Evolutionary conservation across 2,113 vertebrate species (phyloP), one percentile per base, ranked within the genome.

Genomic region (Seriola quinqueradiata): DNA sequence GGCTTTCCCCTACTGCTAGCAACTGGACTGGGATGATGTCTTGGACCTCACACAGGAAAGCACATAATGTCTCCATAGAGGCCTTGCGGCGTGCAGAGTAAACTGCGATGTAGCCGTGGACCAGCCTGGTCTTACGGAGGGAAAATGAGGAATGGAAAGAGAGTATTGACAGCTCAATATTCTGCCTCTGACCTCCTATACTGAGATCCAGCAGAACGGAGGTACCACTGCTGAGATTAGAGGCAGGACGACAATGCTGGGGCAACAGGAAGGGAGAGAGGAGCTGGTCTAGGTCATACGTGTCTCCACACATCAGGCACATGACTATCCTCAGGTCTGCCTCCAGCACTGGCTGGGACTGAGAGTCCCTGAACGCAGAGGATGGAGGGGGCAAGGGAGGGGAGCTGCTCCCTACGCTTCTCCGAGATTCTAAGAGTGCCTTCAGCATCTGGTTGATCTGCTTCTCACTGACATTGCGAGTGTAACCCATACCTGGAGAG

Each of bases 301-400:
- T 94, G 70, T 99, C 98, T 8, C 98, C 98, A 70, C 98, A 99
- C 97, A 99, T 98, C 73, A 99, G 82, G 87, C 98, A 99, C 96
- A 97, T 95, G 40, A 97, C 97, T 23, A 99, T 94, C 2, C 97
- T 95, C 2, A 99, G 94, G 28, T 99, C 98, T 0, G 94, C 90
- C 5, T 99, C 98, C 0, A 91, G 90, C 40, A 73, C 58, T 46
- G 92, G 90, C 71, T 94, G 95, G 50, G 92, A 87, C 67, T 94
- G 95, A 88, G 95, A 91, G 9, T 99, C 98, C 90, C 95, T 96
- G 83, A 96, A 91, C 65, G 94, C 90, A 8, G 96, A 80, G 0
- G 96, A 92, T 0, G 96, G 93, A 78, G 90, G 87, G n/a, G 86
- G 90, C 66, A 93, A 79, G 21, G 94, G 94, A 60, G 95, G 94